Evolutionary conservation across 2,888 invertebrate genomes (phyloP).

Genomic region (Quadroppia sp.): DNA sequence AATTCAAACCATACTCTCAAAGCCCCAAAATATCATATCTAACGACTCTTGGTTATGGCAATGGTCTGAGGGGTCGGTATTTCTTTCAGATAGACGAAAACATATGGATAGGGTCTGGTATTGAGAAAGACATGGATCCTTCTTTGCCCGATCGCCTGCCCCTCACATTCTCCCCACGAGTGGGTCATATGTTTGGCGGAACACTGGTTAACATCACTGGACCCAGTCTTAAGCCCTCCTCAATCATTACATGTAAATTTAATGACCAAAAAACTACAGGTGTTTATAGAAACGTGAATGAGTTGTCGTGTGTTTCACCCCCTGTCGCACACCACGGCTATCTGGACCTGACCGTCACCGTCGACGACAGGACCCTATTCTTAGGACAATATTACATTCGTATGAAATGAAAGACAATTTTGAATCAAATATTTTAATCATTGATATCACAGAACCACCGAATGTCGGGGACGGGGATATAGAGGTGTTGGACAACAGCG

Average conservation of each 20-base stretch:
- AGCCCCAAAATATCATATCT: conserved; percentile 76
- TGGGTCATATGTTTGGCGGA: conserved; percentile 95
- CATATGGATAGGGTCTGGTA: conserved; percentile 83
- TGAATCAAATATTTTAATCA: neutral
- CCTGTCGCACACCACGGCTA: conserved; percentile 80
- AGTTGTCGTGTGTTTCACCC: conserved; percentile 85
- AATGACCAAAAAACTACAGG: conserved; percentile 50
- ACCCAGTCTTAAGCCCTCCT: conserved; percentile 75
- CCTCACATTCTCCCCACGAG: conserved; percentile 84
- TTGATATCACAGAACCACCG: conserved; percentile 68
- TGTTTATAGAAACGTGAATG: conserved; percentile 60
- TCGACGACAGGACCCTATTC: conserved; percentile 77
- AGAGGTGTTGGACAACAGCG: conserved; percentile 66
- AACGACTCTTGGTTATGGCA: conserved; percentile 77
- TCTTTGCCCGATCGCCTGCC: conserved; percentile 58
- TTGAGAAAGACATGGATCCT: conserved; percentile 51
- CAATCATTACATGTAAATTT: conserved; percentile 63
- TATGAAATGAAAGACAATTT: conserved; percentile 55
- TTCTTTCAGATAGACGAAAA: conserved; percentile 92
- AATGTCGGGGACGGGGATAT: conserved; percentile 79
- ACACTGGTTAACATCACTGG: conserved; percentile 94
- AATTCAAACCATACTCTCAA: conserved; percentile 86
- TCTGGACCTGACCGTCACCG: conserved; percentile 76
- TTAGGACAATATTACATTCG: conserved; percentile 86
- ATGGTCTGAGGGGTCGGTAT: conserved; percentile 81